These are phyloP conservation scores for Theretra japonica DNA, from an alignment of 2,888 invertebrate species.

Conservation along the genomic window DNA sequence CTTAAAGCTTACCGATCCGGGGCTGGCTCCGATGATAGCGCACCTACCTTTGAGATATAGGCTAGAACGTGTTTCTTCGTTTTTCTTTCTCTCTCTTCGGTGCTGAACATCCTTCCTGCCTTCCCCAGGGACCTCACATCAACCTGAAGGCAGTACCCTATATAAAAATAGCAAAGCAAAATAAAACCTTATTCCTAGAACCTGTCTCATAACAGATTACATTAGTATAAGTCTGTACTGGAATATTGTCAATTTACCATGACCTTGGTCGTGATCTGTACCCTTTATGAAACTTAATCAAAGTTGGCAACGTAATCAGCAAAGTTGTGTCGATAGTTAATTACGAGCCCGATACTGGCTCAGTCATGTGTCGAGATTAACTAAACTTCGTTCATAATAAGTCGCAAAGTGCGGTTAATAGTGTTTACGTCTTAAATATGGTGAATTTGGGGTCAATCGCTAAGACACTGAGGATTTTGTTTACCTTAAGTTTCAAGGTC, in stretches of 20 bases:
- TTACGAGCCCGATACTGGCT: slow-evolving; percentile 22
- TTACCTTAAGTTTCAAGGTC: not conserved
- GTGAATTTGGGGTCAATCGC: not conserved
- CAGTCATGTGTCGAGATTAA: slow-evolving; percentile 27
- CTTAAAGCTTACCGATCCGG: too few species aligned
- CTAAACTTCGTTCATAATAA: slow-evolving; percentile 27
- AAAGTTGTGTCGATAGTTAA: slow-evolving; percentile 24
- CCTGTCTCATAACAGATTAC: too few species aligned
- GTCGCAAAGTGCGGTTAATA: not conserved
- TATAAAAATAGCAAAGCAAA: too few species aligned
- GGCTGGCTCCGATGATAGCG: too few species aligned
- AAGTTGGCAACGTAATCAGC: slow-evolving; percentile 25
- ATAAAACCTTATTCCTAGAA: too few species aligned
- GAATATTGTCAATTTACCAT: not conserved
- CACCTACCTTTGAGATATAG: too few species aligned
- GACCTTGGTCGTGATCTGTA: not conserved
- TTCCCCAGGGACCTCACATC: too few species aligned
- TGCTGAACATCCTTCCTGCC: too few species aligned
- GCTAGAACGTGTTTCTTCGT: too few species aligned
- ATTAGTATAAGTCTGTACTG: not conserved
- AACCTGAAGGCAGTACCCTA: too few species aligned
- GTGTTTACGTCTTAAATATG: not conserved
- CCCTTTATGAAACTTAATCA: slow-evolving; percentile 27
- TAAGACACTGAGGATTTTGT: not conserved
- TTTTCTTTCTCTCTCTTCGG: too few species aligned